Conservation (phyloP, 2,888 invertebrate species). For the Psylliodes chrysocephalus region DNA sequence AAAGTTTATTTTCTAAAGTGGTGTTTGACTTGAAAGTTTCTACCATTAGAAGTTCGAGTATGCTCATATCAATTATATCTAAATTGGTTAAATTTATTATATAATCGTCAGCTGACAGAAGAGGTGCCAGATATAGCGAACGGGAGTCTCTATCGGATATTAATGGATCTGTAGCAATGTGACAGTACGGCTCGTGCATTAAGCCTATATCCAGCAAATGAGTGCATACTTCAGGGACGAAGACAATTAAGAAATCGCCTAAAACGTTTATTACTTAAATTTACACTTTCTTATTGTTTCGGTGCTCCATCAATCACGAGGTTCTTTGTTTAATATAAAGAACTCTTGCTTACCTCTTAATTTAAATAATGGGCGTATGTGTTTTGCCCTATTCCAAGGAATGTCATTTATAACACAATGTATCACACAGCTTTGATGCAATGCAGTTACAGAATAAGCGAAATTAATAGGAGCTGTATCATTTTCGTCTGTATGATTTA, state of each 20-base stretch:
- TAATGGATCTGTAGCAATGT: slow-evolving; percentile 75
- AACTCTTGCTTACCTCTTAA: slow-evolving; percentile 73
- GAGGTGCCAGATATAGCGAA: slow-evolving; percentile 69
- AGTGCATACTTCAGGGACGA: slow-evolving; percentile 84
- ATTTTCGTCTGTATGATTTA: slow-evolving; percentile 65
- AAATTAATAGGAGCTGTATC: slow-evolving; percentile 77
- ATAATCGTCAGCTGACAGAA: slow-evolving; percentile 67
- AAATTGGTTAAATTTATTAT: slow-evolving; percentile 77
- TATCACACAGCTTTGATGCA: slow-evolving; percentile 85
- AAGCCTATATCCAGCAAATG: slow-evolving; percentile 87
- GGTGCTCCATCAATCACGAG: too few species aligned
- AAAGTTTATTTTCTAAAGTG: slow-evolving; percentile 77
- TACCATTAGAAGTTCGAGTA: slow-evolving; percentile 74
- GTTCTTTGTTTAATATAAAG: too few species aligned
- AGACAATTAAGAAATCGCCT: slow-evolving; percentile 85
- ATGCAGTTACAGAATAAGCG: slow-evolving; percentile 84
- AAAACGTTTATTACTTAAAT: too few species aligned
- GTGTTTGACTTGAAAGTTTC: slow-evolving; percentile 76
- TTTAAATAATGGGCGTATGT: slow-evolving; percentile 80
- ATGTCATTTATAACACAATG: slow-evolving; percentile 85
- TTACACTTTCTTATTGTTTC: too few species aligned
- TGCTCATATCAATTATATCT: slow-evolving; percentile 75
- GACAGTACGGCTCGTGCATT: slow-evolving; percentile 85
- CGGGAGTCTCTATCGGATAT: slow-evolving; percentile 76
- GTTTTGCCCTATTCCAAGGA: slow-evolving; percentile 81